Conservation (phyloP, 2,888 invertebrate species). For the Abrostola tripartita region DNA sequence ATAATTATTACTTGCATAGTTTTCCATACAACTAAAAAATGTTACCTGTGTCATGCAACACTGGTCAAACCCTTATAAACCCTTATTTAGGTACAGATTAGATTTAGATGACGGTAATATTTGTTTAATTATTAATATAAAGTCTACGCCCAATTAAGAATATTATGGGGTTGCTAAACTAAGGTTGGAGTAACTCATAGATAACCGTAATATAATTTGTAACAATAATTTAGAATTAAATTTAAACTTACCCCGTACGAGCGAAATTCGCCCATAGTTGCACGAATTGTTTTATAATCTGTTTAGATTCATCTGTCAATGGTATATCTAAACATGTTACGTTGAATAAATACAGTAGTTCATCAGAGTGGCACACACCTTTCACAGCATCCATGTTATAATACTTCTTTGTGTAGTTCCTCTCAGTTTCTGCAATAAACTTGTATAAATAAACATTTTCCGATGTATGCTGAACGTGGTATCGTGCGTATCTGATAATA, state of each 20-base stretch:
- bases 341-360: conserved; percentile 78
- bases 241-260: conserved; percentile 71
- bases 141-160: no score
- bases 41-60: no score
- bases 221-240: no score
- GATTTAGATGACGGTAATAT: no score
- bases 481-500: conserved; percentile 75
- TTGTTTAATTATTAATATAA: no score
- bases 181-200: no score
- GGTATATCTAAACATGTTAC: conserved; percentile 75
- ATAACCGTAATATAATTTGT: no score
- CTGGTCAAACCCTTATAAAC: no score
- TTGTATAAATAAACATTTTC: conserved; percentile 77
- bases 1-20: background rate
- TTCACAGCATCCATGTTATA: conserved; percentile 74
- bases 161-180: no score
- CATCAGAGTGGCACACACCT: conserved; percentile 83
- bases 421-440: conserved; percentile 78
- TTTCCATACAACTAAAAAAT: background rate
- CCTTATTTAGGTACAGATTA: no score
- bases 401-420: conserved; percentile 75
- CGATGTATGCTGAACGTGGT: conserved; percentile 60
- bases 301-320: conserved; percentile 71
- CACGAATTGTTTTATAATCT: conserved; percentile 70
- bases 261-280: conserved; percentile 80